Percentiles rank a stretch among this genome's conserved stretches.
Evolutionary conservation across 1,140 invertebrate species (phyloP).

Genomic region (Chironomus tepperi): DNA sequence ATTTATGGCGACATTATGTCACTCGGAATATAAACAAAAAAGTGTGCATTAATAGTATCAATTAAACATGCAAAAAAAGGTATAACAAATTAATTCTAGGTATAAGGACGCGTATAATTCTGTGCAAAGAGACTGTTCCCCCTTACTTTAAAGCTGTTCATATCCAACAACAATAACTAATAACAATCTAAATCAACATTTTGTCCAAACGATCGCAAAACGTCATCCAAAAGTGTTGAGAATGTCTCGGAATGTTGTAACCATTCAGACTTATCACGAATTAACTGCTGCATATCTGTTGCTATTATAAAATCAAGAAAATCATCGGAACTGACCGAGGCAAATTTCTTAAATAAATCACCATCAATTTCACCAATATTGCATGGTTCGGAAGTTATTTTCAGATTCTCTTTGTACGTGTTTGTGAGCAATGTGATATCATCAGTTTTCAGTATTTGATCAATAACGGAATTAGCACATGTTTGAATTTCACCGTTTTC

Average conservation of each 20-base stretch:
- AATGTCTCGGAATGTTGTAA: constrained; percentile 48
- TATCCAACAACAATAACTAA: constrained; percentile 35
- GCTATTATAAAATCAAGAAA: constrained; percentile 47
- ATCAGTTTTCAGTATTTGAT: constrained; percentile 45
- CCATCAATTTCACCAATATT: constrained; percentile 32
- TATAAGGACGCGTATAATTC: too few species aligned
- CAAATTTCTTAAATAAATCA: constrained; percentile 39
- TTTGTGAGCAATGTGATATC: constrained; percentile 50
- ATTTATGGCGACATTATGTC: too few species aligned
- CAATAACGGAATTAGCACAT: constrained; percentile 38
- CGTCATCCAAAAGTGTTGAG: constrained; percentile 55
- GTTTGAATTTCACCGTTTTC: constrained; percentile 1
- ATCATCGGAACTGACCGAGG: constrained; percentile 43
- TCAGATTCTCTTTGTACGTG: constrained; percentile 44
- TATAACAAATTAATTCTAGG: too few species aligned
- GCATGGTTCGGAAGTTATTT: constrained; percentile 32
- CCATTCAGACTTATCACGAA: constrained; percentile 50
- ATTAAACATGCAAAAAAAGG: too few species aligned
- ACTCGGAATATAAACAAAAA: too few species aligned
- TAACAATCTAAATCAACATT: constrained; percentile 55
- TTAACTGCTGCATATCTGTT: constrained; percentile 45
- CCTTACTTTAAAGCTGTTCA: too few species aligned
- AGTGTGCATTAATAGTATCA: too few species aligned
- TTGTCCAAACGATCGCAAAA: constrained; percentile 47
- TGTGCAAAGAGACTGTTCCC: too few species aligned